A percentile compares a stretch with the other conserved stretches of the same genome.
These are phyloP conservation scores for Phortica variegata DNA, from an alignment of 1,140 invertebrate species.

Conservation along the genomic window DNA sequence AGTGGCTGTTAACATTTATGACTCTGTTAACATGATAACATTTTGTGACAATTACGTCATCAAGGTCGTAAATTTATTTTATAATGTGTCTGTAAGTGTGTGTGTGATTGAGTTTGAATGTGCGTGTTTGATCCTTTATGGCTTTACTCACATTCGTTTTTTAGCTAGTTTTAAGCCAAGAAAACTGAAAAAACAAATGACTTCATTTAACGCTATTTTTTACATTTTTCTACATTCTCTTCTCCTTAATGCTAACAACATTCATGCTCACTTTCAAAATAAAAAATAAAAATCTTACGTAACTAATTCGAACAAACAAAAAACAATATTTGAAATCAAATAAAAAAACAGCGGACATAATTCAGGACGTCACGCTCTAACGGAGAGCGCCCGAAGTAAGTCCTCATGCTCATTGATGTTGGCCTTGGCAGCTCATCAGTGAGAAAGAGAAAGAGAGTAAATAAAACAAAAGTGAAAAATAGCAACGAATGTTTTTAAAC, in stretches of 20 bases:
- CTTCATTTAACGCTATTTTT: too few relatives aligned
- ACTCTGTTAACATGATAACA: too few relatives aligned
- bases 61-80: too few relatives aligned
- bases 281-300: not conserved
- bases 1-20: too few relatives aligned
- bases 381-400: slow-evolving; percentile 56
- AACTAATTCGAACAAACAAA: slow-evolving; percentile 13
- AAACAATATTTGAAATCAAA: slow-evolving; percentile 3
- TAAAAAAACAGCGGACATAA: slow-evolving; percentile 47
- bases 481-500: slow-evolving; percentile 1
- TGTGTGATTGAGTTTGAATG: too few relatives aligned
- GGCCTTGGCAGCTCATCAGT: slow-evolving; percentile 5
- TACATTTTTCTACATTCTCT: too few relatives aligned
- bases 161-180: too few relatives aligned
- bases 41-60: too few relatives aligned
- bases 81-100: too few relatives aligned
- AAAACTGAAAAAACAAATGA: too few relatives aligned
- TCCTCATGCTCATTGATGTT: slow-evolving; percentile 27
- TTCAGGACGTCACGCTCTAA: slow-evolving; percentile 58
- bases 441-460: slow-evolving; percentile 5
- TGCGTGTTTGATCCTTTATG: too few relatives aligned
- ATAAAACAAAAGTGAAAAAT: slow-evolving; percentile 19
- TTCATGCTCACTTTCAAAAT: not conserved
- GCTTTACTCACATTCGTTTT: too few relatives aligned
- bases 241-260: not conserved